These are phyloP conservation scores for Tympanuchus pallidicinctus DNA, from an alignment of 2,113 vertebrate species.

Conservation along the genomic window DNA sequence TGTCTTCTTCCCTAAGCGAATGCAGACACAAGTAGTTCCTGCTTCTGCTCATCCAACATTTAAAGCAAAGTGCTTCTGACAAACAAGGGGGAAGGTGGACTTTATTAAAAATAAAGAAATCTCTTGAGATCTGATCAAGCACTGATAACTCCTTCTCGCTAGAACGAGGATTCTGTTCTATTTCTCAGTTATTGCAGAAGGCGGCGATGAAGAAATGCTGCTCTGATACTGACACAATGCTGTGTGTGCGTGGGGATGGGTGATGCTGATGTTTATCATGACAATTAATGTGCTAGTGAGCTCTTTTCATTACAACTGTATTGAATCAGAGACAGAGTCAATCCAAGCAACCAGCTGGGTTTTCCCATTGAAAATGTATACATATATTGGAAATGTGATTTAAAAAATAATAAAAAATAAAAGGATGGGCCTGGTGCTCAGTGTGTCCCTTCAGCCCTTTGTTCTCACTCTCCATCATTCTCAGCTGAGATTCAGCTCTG, in stretches of 20 bases:
- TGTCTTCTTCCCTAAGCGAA: background rate
- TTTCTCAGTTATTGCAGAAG: background rate
- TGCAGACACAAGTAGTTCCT: background rate
- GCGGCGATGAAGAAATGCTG: conserved; percentile 20
- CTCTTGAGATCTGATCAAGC: conserved; percentile 48
- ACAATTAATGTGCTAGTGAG: conserved; percentile 60
- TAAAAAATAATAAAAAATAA: background rate
- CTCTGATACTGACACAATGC: conserved; percentile 23
- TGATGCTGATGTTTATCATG: conserved; percentile 65
- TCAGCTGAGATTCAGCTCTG: background rate
- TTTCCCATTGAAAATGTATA: background rate
- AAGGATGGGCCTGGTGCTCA: background rate
- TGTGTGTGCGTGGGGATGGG: background rate
- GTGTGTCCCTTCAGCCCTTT: background rate
- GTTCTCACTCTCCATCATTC: background rate
- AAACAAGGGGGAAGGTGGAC: conserved; percentile 35
- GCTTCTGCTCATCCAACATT: conserved; percentile 35
- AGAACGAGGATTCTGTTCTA: conserved; percentile 39
- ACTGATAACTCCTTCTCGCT: conserved; percentile 58
- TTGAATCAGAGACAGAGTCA: conserved; percentile 44
- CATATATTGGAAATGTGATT: background rate
- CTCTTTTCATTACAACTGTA: conserved; percentile 48
- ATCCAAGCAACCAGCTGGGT: background rate
- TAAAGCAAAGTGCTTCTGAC: conserved; percentile 61
- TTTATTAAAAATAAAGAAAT: conserved; percentile 72